A percentile compares a stretch with the other conserved stretches of the same genome.
phyloP scores from a whole-genome alignment of 2,797 vertebrate genomes.

The Myotis pilosus region DNA sequence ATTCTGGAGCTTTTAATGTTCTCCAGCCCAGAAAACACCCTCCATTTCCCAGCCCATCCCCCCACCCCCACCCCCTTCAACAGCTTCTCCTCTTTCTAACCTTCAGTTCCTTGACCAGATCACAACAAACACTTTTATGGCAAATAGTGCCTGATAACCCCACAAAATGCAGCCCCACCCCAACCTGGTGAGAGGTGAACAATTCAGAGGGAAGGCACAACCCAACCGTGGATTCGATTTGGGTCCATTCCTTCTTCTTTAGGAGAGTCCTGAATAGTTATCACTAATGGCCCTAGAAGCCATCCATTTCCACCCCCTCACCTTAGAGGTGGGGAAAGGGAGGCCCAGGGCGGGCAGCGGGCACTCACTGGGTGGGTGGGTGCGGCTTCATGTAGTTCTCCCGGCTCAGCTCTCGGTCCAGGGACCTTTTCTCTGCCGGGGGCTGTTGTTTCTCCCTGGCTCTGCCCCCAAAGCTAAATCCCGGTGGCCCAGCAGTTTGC shows the following conservation, averaged over 20 bases:
- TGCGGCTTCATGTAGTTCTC: background rate
- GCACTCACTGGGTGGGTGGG: background rate
- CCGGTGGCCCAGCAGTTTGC: background rate
- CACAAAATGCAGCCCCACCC: background rate
- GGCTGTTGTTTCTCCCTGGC: background rate
- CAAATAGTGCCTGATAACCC: background rate
- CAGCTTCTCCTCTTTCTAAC: background rate
- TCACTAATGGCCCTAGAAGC: background rate
- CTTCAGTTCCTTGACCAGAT: background rate
- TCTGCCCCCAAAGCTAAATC: background rate
- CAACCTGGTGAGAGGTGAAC: background rate
- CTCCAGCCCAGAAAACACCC: background rate
- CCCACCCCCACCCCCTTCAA: background rate
- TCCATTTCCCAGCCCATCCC: accelerated
- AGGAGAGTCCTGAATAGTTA: background rate
- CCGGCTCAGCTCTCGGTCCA: background rate
- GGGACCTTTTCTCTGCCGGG: background rate
- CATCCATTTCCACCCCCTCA: background rate
- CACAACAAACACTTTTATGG: background rate
- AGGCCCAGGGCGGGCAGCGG: background rate
- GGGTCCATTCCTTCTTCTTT: background rate
- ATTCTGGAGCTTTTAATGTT: background rate
- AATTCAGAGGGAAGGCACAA: background rate
- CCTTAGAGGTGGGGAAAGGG: background rate
- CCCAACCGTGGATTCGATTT: background rate